phyloP scores from a whole-genome alignment of 1,140 invertebrate genomes.

The Lepidostoma basale region DNA sequence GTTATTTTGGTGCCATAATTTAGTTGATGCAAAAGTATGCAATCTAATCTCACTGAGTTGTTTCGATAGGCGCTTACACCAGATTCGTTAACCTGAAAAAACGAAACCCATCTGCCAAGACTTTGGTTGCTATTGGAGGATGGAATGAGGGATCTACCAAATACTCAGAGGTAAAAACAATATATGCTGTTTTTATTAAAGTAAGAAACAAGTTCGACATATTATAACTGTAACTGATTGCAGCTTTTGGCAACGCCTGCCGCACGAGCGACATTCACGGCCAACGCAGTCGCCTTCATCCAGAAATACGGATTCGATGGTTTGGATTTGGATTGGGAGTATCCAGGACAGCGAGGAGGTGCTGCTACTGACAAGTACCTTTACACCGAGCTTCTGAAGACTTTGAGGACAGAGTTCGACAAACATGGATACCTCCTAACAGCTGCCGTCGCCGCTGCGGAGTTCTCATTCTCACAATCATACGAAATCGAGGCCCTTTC shows the following conservation, averaged over 20 bases:
- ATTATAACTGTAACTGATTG: no score
- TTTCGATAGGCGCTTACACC: constrained; percentile 26
- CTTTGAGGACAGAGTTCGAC: constrained; percentile 64
- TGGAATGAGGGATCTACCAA: constrained; percentile 76
- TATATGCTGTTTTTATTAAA: no score
- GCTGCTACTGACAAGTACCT: constrained; percentile 57
- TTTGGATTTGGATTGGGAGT: constrained; percentile 84
- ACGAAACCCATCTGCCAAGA: constrained; percentile 66
- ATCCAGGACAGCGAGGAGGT: constrained; percentile 71
- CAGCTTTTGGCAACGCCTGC: constrained; percentile 60
- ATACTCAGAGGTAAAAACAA: constrained; percentile 65
- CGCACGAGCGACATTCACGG: constrained; percentile 63
- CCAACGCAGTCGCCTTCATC: constrained; percentile 65
- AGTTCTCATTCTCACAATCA: constrained; percentile 60
- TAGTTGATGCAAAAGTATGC: no score
- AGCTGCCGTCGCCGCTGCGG: constrained; percentile 67
- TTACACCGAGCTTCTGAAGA: constrained; percentile 62
- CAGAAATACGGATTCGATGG: constrained; percentile 75
- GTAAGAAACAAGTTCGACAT: no score
- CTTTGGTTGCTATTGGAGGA: constrained; percentile 75
- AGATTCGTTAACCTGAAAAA: constrained; percentile 34
- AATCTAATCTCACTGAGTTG: no score
- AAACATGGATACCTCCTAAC: constrained; percentile 62
- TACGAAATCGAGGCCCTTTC: constrained; percentile 65
- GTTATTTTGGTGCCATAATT: no score